Percentiles rank a stretch among this genome's conserved stretches.
Evolutionary conservation across 2,888 invertebrate species (phyloP).

Genomic region (Macropis europaea): DNA sequence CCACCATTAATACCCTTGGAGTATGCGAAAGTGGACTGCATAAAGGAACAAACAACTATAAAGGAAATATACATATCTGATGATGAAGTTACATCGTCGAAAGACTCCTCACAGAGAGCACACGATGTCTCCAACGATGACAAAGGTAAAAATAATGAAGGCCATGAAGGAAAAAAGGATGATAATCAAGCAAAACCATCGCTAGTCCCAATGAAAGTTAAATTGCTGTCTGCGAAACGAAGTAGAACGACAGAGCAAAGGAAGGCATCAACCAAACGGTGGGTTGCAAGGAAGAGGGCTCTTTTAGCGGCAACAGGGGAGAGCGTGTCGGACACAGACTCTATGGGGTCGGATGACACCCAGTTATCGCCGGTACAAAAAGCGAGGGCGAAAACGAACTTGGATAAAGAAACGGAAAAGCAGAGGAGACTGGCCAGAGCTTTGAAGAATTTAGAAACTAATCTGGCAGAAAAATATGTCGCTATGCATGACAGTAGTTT

Average conservation of each 20-base stretch:
- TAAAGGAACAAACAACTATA: not conserved
- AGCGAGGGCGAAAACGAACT: slow-evolving; percentile 72
- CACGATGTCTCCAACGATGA: slow-evolving; percentile 20
- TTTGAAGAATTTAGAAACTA: slow-evolving; percentile 67
- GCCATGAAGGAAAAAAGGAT: slow-evolving; percentile 2
- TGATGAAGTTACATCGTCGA: slow-evolving; percentile 45
- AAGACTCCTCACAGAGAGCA: slow-evolving; percentile 39
- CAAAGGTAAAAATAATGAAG: slow-evolving; percentile 26
- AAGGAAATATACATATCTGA: slow-evolving; percentile 49
- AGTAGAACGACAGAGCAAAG: slow-evolving; percentile 70
- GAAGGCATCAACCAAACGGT: slow-evolving; percentile 75
- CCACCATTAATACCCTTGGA: slow-evolving; percentile 38
- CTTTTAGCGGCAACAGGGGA: slow-evolving; percentile 74
- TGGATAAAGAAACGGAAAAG: slow-evolving; percentile 69
- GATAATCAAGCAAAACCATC: slow-evolving; percentile 18
- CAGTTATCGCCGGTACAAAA: slow-evolving; percentile 76
- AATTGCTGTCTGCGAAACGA: slow-evolving; percentile 53
- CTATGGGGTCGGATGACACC: slow-evolving; percentile 68
- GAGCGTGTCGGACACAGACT: slow-evolving; percentile 74
- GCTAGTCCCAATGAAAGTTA: slow-evolving; percentile 24
- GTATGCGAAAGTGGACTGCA: slow-evolving; percentile 9
- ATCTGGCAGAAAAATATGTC: slow-evolving; percentile 58
- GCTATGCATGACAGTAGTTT: slow-evolving; percentile 38
- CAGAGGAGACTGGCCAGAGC: slow-evolving; percentile 64
- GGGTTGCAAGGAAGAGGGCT: slow-evolving; percentile 77